Base-by-base conservation (phyloP, 2,888 invertebrate genomes). In the Drosophila merina region DNA sequence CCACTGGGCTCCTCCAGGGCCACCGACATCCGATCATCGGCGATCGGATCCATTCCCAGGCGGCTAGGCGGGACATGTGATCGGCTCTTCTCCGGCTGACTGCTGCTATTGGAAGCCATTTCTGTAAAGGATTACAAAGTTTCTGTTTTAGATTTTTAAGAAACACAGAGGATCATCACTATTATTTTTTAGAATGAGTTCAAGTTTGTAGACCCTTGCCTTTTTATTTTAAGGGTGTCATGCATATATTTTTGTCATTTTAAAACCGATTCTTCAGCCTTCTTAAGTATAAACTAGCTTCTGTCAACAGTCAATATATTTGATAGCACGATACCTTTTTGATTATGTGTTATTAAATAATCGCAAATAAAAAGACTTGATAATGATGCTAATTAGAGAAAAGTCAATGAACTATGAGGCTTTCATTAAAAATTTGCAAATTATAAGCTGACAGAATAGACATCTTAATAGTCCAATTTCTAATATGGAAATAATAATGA, bases 101-200 rank as follows among this genome's bases (percentile, higher is more conserved):
- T 84, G 86, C 75, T 86, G 83, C 82, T 88, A 77, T 76, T 90
- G 89, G 89, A 91, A 89, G 90, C 88, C 90, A 90, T 90, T 88
- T 89, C 89, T 90, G 80, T 51, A 88, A 49, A n/a, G 68, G 20
- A 66, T 12, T 31, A 25, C 31, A 64, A 56, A 58, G 26, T 31
- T 36, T 36, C 28, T 7, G 36, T 25, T 12, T 57, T 30, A 56
- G 40, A 51, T 25, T 48, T 48, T 51, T 68, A 7, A 36, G 12
- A 42, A 40, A 14, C 14, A 7, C n/a, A 40, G 7, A 2, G n/a
- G 7, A 8, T 20, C 20, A 20, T 20, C 20, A 20, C 2, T 20
- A 20, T 20, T 2, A 20, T 20, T 20, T 20, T 20, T 1, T 20
- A 20, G 20, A 20, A 20, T 20, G 20, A 20, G 20, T 20, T 20